These are phyloP conservation scores for Nasonia oneida DNA, from an alignment of 2,888 invertebrate genomes.

Conservation along the genomic window DNA sequence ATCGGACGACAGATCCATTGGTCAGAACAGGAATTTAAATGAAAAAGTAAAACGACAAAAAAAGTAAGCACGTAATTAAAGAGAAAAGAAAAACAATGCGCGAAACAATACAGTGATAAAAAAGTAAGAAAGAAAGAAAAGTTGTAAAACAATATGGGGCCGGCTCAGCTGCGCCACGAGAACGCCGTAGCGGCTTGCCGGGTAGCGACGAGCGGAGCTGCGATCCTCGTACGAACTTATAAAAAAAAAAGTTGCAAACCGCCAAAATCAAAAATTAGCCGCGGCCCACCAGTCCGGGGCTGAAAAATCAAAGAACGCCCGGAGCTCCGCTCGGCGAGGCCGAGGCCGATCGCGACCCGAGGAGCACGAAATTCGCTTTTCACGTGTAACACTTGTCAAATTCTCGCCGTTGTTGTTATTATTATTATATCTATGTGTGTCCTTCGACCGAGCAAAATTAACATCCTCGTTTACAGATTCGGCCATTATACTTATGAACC, in stretches of 20 bases:
- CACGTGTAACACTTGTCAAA: background rate
- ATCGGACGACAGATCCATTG: conserved; percentile 68
- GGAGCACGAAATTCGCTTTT: conserved; percentile 22
- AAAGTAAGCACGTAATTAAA: background rate
- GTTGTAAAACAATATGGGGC: conserved; percentile 8
- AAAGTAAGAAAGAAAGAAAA: background rate
- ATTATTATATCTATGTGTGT: conserved; percentile 34
- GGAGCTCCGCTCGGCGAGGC: conserved; percentile 14
- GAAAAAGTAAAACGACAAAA: conserved; percentile 19
- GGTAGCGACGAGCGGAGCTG: conserved; percentile 25
- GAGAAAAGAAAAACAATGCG: conserved; percentile 19
- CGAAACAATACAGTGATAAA: conserved; percentile 33
- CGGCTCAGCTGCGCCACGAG: conserved; percentile 44
- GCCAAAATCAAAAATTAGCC: conserved; percentile 56
- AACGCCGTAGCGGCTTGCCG: conserved; percentile 4
- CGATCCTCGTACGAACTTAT: background rate
- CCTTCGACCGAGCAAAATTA: conserved; percentile 73
- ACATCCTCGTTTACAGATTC: conserved; percentile 77
- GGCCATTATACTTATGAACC: conserved; percentile 66
- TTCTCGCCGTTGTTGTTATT: conserved; percentile 30
- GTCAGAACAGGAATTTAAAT: conserved; percentile 59
- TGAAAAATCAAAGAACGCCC: conserved; percentile 40
- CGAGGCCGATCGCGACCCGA: background rate
- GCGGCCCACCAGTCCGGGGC: background rate
- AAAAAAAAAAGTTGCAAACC: background rate